A percentile compares a stretch with the other conserved stretches of the same genome.
Conservation (phyloP, 2,888 invertebrate species). For the Pyrrhia umbra region DNA sequence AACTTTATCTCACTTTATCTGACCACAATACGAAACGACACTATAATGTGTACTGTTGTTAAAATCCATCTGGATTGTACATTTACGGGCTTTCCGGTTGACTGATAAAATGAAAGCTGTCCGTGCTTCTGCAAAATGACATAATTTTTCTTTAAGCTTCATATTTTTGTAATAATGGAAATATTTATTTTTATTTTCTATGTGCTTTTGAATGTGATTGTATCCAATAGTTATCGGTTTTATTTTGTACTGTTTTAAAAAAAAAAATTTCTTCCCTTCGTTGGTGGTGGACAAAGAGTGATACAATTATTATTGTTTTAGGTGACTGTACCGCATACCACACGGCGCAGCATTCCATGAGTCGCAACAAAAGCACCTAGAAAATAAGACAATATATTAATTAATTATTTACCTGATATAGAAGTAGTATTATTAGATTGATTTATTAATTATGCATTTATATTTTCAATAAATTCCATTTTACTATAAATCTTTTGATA, state of each 20-base stretch:
- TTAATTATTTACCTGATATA: conserved; percentile 17
- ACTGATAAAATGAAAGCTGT: no score
- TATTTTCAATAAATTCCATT: conserved; percentile 49
- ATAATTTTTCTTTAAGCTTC: no score
- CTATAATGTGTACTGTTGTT: no score
- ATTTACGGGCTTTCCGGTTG: no score
- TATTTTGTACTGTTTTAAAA: no score
- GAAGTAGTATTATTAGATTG: conserved; percentile 33
- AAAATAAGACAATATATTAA: conserved; percentile 4
- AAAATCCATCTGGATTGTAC: no score
- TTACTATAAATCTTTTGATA: not conserved
- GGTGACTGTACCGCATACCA: conserved; percentile 34
- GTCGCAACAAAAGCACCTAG: conserved; percentile 40
- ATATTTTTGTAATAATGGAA: not conserved
- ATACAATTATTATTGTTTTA: conserved; percentile 45
- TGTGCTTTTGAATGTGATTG: conserved; percentile 23
- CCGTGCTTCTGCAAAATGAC: no score
- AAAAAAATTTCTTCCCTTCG: not conserved
- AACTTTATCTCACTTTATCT: no score
- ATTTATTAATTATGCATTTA: conserved; percentile 37
- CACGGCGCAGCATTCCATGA: conserved; percentile 26
- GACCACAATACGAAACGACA: no score
- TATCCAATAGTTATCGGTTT: not conserved
- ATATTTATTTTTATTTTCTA: conserved; percentile 2
- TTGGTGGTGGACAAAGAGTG: not conserved